These are phyloP conservation scores for Eurytoma adleriae DNA, from an alignment of 2,888 invertebrate species.

Conservation along the genomic window DNA sequence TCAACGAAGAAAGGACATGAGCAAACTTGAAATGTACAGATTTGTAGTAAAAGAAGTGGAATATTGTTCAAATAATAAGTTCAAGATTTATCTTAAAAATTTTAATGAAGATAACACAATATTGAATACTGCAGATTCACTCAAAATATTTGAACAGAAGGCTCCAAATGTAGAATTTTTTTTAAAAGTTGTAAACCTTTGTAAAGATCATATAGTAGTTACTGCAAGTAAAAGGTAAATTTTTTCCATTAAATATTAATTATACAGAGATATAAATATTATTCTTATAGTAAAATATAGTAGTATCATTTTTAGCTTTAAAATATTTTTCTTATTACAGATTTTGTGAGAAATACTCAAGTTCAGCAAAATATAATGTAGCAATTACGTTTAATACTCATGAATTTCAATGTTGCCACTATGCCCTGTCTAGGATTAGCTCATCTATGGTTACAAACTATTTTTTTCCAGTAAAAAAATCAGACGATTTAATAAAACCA, in stretches of 20 bases:
- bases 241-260: neutral
- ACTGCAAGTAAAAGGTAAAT: neutral
- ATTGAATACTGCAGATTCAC: neutral
- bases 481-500: neutral
- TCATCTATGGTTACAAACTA: slow-evolving; percentile 19
- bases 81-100: neutral
- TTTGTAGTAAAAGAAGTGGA: neutral
- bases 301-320: neutral
- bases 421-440: slow-evolving; percentile 43
- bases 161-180: neutral
- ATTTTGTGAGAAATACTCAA: neutral
- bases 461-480: slow-evolving; percentile 42
- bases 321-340: slow-evolving; percentile 11
- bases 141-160: neutral
- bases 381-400: slow-evolving; percentile 53
- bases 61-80: neutral
- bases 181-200: slow-evolving; percentile 1
- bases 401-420: slow-evolving; percentile 55
- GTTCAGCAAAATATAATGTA: slow-evolving; percentile 38
- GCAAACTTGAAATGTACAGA: neutral
- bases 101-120: neutral
- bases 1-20: neutral
- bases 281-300: too few species aligned
- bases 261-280: neutral
- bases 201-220: neutral